Evolutionary conservation across 2,797 vertebrate species (phyloP).

Genomic region (Sebastes paucispinis): DNA sequence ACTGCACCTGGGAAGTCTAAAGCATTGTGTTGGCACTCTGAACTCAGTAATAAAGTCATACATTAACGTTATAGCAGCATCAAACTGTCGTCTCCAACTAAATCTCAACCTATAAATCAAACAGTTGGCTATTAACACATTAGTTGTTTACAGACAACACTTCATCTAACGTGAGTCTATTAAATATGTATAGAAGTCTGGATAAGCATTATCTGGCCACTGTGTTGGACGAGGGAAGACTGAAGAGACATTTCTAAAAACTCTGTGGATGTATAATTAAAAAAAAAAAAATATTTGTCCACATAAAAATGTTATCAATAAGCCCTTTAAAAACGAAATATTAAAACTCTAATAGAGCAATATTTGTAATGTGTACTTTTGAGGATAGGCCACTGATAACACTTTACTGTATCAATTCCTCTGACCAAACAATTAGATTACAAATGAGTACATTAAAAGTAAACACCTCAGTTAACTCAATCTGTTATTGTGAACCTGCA

Average conservation of each 20-base stretch:
- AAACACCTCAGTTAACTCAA: background rate
- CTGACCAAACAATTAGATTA: background rate
- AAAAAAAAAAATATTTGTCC: fast-evolving
- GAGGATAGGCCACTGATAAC: background rate
- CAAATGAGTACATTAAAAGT: background rate
- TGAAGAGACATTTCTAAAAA: too few species aligned
- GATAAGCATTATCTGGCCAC: too few species aligned
- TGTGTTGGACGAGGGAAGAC: too few species aligned
- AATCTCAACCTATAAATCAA: too few species aligned
- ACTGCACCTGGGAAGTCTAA: background rate
- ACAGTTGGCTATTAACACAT: too few species aligned
- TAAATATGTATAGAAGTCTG: too few species aligned
- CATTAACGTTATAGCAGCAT: too few species aligned
- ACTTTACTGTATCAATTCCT: background rate
- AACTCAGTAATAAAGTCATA: background rate
- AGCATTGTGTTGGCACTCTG: background rate
- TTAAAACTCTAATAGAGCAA: background rate
- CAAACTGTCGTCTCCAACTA: too few species aligned
- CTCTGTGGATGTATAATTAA: too few species aligned
- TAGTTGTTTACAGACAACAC: too few species aligned
- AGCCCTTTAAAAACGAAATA: background rate
- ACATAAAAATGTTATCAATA: too few species aligned
- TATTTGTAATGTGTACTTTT: background rate
- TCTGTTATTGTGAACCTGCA: background rate
- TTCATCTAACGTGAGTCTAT: too few species aligned